These are phyloP conservation scores for Trissoscelio sp. DNA, from an alignment of 2,888 invertebrate genomes.

Conservation along the genomic window DNA sequence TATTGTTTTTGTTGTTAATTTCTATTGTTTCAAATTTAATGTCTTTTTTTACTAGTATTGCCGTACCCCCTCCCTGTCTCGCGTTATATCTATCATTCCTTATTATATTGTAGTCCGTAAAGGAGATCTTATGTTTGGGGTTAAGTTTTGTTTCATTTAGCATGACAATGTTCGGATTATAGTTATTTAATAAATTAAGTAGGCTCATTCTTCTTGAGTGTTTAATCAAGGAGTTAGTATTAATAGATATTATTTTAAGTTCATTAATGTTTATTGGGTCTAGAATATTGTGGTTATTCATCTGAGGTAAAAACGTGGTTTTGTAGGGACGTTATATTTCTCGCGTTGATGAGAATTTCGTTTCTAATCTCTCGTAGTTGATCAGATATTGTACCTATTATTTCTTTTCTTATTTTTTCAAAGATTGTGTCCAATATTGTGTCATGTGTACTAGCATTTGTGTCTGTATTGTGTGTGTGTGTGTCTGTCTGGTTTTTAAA, in stretches of 20 bases:
- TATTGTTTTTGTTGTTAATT: background rate
- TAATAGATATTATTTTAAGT: no score
- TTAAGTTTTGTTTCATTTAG: constrained; percentile 1
- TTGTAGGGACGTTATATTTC: no score
- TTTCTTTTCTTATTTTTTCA: no score
- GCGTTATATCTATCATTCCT: background rate
- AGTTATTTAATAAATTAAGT: background rate
- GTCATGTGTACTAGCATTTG: no score
- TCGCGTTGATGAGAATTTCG: no score
- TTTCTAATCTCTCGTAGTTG: no score
- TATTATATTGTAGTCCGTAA: background rate
- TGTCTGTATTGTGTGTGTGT: no score
- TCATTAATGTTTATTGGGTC: background rate
- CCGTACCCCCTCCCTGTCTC: background rate
- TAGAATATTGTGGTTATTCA: background rate
- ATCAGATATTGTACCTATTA: no score
- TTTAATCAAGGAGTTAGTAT: background rate
- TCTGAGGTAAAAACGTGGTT: background rate
- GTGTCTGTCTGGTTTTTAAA: background rate
- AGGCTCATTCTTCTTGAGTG: background rate
- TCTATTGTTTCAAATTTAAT: background rate
- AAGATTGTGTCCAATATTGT: no score
- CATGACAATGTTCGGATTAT: background rate
- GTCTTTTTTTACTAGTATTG: constrained; percentile 8
- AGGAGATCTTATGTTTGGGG: background rate